phyloP scores from a whole-genome alignment of 2,888 invertebrate genomes.

The Melanotus villosus region DNA sequence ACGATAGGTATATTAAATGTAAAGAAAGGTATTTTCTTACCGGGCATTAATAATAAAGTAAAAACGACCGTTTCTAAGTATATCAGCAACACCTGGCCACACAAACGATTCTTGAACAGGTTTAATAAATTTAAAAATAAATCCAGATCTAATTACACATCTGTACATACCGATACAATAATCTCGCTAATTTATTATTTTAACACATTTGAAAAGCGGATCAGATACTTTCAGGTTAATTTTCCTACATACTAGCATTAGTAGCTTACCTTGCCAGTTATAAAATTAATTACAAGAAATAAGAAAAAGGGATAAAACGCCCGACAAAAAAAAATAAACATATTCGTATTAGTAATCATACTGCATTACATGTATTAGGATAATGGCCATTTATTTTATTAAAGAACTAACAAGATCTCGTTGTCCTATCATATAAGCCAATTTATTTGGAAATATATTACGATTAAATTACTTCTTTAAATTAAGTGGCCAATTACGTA shows the following conservation, averaged over 20 bases:
- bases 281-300: constrained; percentile 1
- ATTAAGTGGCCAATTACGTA: constrained; percentile 19
- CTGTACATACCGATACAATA: not conserved
- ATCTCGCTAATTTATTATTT: constrained; percentile 11
- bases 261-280: not conserved
- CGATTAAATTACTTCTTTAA: constrained; percentile 21
- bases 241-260: not conserved
- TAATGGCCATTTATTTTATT: constrained; percentile 24
- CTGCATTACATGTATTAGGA: constrained; percentile 4
- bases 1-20: no score
- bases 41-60: not conserved
- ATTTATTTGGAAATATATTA: constrained; percentile 29
- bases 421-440: constrained; percentile 28
- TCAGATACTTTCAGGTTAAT: not conserved
- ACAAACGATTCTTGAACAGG: constrained; percentile 3
- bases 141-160: constrained; percentile 7
- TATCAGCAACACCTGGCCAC: constrained; percentile 5
- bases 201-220: not conserved
- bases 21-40: constrained; percentile 4
- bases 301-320: not conserved
- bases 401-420: constrained; percentile 28
- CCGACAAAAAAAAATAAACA: not conserved
- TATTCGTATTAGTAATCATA: constrained; percentile 15
- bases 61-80: not conserved
- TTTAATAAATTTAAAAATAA: constrained; percentile 17